Evolutionary conservation across 2,888 invertebrate genomes (phyloP), one percentile per base, ranked within the genome.

Genomic region (Tiphia femorata): DNA sequence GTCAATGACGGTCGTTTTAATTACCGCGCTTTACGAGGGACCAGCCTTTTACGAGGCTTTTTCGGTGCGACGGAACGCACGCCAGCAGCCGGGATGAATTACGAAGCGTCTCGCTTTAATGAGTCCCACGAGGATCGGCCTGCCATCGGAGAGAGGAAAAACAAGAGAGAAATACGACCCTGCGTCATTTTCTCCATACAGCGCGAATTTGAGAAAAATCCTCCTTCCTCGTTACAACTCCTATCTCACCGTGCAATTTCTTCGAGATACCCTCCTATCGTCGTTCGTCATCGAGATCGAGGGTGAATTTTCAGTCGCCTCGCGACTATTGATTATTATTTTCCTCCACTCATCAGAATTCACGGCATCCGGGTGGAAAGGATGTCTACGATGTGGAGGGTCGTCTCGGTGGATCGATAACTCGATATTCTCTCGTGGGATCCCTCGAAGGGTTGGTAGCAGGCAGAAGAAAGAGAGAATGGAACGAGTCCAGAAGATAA

Each of bases 401-500:
- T 44, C 5, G 43, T 0, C 40, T 19, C 54, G 62, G 38, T 50
- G 46, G 60, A 67, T 69, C 68, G 68, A 69, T 69, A 68, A 63
- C 46, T 63, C 68, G 54, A 44, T 56, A 47, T 61, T 60, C 56
- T 21, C 41, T 41, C 41, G 23, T 23, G 20, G 12, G n/a, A n/a
- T 7, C 6, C 35, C 35, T 35, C 25, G 33, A 42, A 29, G 43
- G 57, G 47, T 41, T 30, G 41, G 42, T 43, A 38, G 38, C 41
- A 41, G 41, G 48, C 33, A n/a, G n/a, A 23, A 21, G 30, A 27
- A 16, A 27, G 49, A 27, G 17, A 29, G 29, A 19, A 30, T 30
- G 54, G 35, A 40, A 49, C 40, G 47, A 48, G 44, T 44, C 40
- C 30, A 52, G 51, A 56, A 51, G 57, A 62, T 16, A 42, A 25